Evolutionary conservation across 1,140 invertebrate species (phyloP).

Genomic region (Drosophila ironensis): DNA sequence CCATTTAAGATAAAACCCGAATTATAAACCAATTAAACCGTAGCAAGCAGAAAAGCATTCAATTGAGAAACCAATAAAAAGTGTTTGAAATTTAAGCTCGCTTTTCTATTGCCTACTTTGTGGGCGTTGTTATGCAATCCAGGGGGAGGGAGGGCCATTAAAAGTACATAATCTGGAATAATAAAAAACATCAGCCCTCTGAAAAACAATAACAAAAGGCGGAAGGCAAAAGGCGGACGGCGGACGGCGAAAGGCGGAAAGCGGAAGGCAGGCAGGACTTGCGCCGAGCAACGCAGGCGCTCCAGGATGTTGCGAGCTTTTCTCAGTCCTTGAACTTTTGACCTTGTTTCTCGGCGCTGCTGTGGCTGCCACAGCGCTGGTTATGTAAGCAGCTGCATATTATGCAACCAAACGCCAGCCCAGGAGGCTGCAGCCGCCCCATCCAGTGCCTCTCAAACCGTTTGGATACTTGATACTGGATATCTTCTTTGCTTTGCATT

Average conservation of each 20-base stretch:
- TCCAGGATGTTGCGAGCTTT: slow-evolving; percentile 49
- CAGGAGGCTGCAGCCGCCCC: slow-evolving; percentile 14
- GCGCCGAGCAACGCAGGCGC: slow-evolving; percentile 41
- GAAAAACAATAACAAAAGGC: slow-evolving; percentile 25
- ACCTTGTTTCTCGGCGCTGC: slow-evolving; percentile 53
- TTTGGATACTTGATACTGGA: neutral
- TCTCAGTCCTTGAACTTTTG: slow-evolving; percentile 73
- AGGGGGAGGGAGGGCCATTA: slow-evolving; percentile 7
- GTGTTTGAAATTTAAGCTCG: slow-evolving; percentile 32
- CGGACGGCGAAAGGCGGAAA: no score
- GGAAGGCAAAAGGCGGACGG: no score
- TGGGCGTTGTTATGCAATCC: slow-evolving; percentile 20
- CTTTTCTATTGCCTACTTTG: slow-evolving; percentile 43
- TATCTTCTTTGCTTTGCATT: no score
- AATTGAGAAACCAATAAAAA: slow-evolving; percentile 57
- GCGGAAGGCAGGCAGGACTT: slow-evolving; percentile 17
- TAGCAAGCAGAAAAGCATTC: slow-evolving; percentile 43
- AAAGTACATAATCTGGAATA: slow-evolving; percentile 35
- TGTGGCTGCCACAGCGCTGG: neutral
- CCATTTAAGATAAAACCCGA: slow-evolving; percentile 41
- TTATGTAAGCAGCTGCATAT: slow-evolving; percentile 55
- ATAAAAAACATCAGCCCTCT: slow-evolving; percentile 39
- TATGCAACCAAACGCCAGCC: slow-evolving; percentile 58
- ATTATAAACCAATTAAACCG: slow-evolving; percentile 41
- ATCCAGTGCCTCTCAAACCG: slow-evolving; percentile 44